phyloP scores from a whole-genome alignment of 2,113 vertebrate species.

The Ctenomys sociabilis region DNA sequence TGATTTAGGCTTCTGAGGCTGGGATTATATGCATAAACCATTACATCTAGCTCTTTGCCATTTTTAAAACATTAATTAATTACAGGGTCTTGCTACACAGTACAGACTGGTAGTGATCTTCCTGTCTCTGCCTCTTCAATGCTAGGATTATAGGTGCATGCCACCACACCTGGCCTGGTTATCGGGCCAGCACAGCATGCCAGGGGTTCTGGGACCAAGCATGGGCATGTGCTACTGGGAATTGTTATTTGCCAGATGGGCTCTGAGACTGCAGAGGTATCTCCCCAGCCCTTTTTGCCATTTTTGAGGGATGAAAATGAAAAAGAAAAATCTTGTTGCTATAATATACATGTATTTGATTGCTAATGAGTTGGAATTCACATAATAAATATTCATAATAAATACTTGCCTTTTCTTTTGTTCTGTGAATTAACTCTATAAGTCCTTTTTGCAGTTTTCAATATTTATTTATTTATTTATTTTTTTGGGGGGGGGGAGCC shows the following conservation, averaged over 20 bases:
- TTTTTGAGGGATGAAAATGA: neutral
- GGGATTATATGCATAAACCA: neutral
- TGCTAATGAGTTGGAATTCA: neutral
- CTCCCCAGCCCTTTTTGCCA: no score
- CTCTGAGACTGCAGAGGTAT: no score
- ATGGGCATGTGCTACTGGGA: no score
- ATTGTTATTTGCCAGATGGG: no score
- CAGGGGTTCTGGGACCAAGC: no score
- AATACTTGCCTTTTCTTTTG: neutral
- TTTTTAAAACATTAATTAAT: neutral
- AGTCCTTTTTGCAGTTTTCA: neutral
- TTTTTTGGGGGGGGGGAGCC: no score
- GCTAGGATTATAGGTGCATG: neutral
- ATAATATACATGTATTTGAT: neutral
- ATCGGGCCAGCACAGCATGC: no score
- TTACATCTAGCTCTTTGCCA: neutral
- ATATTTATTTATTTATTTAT: no score
- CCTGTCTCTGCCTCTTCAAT: neutral
- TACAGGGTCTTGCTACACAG: no score
- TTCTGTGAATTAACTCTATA: neutral
- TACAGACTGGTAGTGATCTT: neutral
- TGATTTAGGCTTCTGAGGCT: neutral
- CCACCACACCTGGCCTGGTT: neutral
- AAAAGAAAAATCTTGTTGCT: neutral
- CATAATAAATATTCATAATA: neutral